Base-by-base conservation (phyloP, 2,888 invertebrate genomes). In the Electrophaes corylata region DNA sequence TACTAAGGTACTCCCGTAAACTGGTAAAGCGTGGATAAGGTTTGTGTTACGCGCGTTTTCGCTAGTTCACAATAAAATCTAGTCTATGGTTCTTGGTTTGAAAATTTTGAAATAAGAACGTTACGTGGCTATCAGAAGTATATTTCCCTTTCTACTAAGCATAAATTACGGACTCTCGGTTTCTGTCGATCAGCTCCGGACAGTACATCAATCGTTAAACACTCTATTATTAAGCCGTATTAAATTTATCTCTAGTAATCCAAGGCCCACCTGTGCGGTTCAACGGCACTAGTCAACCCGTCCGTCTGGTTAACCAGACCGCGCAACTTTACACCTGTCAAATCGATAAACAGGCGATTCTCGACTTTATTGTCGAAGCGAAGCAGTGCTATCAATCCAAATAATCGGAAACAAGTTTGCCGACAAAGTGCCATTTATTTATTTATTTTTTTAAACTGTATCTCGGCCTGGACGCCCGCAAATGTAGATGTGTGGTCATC, bases 241-340 rank as follows among this genome's bases (percentile, higher is more conserved):
- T 88, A 83, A 84, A 84, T 86, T 82, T 86, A 88, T 88, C 82
- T 86, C 81, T 83, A 84, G 82, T 88, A 84, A 86, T 85, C 84
- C 89, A 88, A 86, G 85, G 88, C 84, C 88, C 88, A 84, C 85
- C 86, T 84, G 85, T 80, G 80, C 81, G 82, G 89, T 90, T 90
- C 89, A 90, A 83, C 87, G 88, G 82, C 86, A 84, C 87, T 87
- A 85, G 75, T 73, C 76, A 78, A 87, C 89, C 87, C 82, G 88
- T 87, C 73, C 69, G 80, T 83, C 89, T 86, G 84, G 88, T 88
- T 84, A 83, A 84, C 81, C 76, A 71, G 71, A 80, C 81, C 79
- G 77, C 75, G 72, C 81, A 79, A 80, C 78, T 85, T 81, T 84
- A 84, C 83, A 82, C 81, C 74, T 81, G 79, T 80, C 83, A 76